These are phyloP conservation scores for Morus bassanus DNA, from an alignment of 2,797 vertebrate genomes.

Conservation along the genomic window DNA sequence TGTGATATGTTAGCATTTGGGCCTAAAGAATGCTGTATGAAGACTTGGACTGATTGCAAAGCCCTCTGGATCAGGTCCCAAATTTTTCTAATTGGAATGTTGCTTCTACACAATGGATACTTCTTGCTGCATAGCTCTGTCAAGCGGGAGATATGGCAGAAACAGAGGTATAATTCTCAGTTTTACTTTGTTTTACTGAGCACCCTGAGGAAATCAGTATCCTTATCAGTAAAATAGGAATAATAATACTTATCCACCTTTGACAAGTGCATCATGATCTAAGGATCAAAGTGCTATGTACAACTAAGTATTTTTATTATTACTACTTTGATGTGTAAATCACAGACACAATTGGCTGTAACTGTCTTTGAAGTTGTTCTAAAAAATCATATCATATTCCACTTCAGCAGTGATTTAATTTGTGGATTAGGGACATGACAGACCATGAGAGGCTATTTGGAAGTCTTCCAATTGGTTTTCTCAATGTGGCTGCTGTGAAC, in stretches of 20 bases:
- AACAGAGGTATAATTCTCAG: not conserved
- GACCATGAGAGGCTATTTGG: conserved; percentile 38
- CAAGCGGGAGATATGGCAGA: not conserved
- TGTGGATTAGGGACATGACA: conserved; percentile 41
- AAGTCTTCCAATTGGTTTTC: conserved; percentile 27
- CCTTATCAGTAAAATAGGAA: not conserved
- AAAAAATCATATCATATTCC: conserved; percentile 18
- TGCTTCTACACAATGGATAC: not conserved
- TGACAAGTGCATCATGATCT: conserved; percentile 5
- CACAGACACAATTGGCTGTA: conserved; percentile 22
- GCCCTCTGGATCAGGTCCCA: not conserved
- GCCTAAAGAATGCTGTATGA: not conserved
- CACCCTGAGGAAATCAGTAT: not conserved
- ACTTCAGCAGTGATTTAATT: conserved; percentile 40
- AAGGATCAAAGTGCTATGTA: conserved; percentile 4
- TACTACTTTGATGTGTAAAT: conserved; percentile 46
- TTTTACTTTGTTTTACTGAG: not conserved
- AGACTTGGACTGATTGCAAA: not conserved
- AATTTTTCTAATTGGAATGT: not conserved
- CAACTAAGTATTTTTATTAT: conserved; percentile 44
- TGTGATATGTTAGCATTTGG: not conserved
- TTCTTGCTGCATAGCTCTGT: not conserved
- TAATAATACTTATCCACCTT: not conserved
- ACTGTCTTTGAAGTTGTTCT: conserved; percentile 53
- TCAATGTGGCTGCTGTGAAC: not conserved